A percentile compares a stretch with the other conserved stretches of the same genome.
These are phyloP conservation scores for Drosophila sucinea DNA, from an alignment of 1,140 invertebrate species.

Conservation along the genomic window DNA sequence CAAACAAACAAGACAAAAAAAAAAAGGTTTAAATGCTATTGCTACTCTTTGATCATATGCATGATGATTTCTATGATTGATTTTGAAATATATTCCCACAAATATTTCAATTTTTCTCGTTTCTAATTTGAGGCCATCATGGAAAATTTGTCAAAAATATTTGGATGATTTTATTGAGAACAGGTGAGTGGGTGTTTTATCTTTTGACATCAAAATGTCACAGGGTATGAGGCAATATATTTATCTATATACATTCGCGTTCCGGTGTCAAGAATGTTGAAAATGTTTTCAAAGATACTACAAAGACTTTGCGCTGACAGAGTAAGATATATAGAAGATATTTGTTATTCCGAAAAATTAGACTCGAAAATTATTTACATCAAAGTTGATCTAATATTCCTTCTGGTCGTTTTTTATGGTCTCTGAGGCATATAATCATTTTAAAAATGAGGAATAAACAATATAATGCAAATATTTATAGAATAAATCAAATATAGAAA, in stretches of 20 bases:
- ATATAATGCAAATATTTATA: no score
- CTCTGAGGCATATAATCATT: no score
- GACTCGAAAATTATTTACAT: no score
- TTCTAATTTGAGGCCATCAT: constrained; percentile 5
- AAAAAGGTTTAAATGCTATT: constrained; percentile 66
- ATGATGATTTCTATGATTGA: constrained; percentile 26
- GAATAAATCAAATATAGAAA: no score
- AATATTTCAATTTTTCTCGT: constrained; percentile 3
- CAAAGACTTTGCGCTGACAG: constrained; percentile 1
- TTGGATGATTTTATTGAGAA: constrained; percentile 1
- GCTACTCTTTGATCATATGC: constrained; percentile 53
- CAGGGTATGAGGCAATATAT: not conserved
- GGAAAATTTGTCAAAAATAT: constrained; percentile 4
- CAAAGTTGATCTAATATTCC: no score
- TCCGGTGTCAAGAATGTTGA: constrained; percentile 16
- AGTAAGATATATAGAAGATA: not conserved
- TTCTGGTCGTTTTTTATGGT: no score
- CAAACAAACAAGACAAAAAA: no score
- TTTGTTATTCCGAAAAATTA: not conserved
- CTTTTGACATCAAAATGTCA: constrained; percentile 3
- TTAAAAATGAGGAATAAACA: no score
- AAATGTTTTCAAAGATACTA: constrained; percentile 43
- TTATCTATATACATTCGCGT: no score
- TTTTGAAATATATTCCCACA: constrained; percentile 23
- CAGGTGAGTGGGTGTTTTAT: constrained; percentile 50